Conservation (phyloP, 1,140 invertebrate species). For the Gryllus bimaculatus region DNA sequence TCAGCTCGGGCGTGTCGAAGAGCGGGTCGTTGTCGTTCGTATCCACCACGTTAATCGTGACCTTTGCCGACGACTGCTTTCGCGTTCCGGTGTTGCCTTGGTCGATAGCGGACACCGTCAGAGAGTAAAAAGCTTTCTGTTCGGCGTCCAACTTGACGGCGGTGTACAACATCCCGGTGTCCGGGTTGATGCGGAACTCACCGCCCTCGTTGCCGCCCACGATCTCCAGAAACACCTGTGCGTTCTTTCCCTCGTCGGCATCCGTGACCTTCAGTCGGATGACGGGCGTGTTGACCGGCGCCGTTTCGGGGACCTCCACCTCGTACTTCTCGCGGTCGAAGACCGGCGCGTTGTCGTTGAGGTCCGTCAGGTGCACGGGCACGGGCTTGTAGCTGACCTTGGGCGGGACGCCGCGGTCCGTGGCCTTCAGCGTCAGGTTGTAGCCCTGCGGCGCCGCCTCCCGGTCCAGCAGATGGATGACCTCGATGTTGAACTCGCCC, state of each 20-base stretch:
- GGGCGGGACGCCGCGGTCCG: conserved; percentile 72
- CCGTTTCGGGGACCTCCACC: conserved; percentile 76
- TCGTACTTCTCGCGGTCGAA: conserved; percentile 84
- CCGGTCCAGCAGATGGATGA: conserved; percentile 64
- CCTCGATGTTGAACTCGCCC: conserved; percentile 66
- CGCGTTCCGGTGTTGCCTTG: conserved; percentile 73
- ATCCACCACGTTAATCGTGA: conserved; percentile 79
- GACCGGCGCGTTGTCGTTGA: conserved; percentile 77
- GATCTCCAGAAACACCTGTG: conserved; percentile 76
- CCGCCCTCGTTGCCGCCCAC: conserved; percentile 84
- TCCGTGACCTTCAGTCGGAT: conserved; percentile 79
- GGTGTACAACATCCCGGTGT: conserved; percentile 83
- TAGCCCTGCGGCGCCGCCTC: conserved; percentile 67
- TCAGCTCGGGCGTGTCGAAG: conserved; percentile 61
- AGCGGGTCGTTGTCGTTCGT: conserved; percentile 87
- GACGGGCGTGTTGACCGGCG: conserved; percentile 78
- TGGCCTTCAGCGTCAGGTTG: conserved; percentile 75
- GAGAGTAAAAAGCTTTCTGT: conserved; percentile 72
- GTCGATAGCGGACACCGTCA: conserved; percentile 85
- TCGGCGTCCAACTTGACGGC: conserved; percentile 79
- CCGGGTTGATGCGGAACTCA: conserved; percentile 77
- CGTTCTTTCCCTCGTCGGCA: conserved; percentile 70
- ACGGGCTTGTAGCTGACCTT: conserved; percentile 63
- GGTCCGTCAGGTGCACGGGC: conserved; percentile 65
- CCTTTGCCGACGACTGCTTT: conserved; percentile 78